These are phyloP conservation scores for Eufriesea mexicana DNA, from an alignment of 1,140 invertebrate genomes.

Conservation along the genomic window DNA sequence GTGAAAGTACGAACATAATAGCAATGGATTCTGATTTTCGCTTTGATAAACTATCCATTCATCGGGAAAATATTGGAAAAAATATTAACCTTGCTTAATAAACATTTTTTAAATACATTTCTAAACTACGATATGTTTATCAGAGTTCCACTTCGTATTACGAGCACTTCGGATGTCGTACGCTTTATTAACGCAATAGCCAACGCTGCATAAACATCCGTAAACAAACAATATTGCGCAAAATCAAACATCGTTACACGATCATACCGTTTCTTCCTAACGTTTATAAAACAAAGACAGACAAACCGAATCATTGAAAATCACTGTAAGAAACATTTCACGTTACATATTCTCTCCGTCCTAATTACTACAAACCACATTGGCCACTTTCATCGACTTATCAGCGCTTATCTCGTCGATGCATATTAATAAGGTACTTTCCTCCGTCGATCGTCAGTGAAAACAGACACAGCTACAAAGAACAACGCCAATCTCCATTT, in stretches of 20 bases:
- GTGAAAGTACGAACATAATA: too few relatives aligned
- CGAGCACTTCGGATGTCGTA: not conserved
- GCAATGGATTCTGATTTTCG: too few relatives aligned
- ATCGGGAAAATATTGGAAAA: too few relatives aligned
- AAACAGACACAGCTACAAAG: not conserved
- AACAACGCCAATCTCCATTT: not conserved
- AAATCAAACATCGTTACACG: not conserved
- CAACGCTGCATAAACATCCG: too few relatives aligned
- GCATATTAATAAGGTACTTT: constrained; percentile 7
- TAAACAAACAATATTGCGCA: not conserved
- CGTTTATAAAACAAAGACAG: too few relatives aligned
- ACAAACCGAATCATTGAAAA: not conserved
- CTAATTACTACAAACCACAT: not conserved
- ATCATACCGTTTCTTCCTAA: not conserved
- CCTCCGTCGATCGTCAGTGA: not conserved
- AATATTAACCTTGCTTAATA: too few relatives aligned
- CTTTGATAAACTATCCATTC: too few relatives aligned
- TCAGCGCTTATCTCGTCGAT: constrained; percentile 36
- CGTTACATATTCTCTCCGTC: not conserved
- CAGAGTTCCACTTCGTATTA: too few relatives aligned
- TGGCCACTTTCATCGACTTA: constrained; percentile 11
- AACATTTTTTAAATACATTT: too few relatives aligned
- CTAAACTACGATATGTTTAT: too few relatives aligned
- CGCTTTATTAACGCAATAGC: too few relatives aligned
- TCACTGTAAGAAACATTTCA: too few relatives aligned